These are phyloP conservation scores for Rhysida immarginata DNA, from an alignment of 1,140 invertebrate species.

Conservation along the genomic window DNA sequence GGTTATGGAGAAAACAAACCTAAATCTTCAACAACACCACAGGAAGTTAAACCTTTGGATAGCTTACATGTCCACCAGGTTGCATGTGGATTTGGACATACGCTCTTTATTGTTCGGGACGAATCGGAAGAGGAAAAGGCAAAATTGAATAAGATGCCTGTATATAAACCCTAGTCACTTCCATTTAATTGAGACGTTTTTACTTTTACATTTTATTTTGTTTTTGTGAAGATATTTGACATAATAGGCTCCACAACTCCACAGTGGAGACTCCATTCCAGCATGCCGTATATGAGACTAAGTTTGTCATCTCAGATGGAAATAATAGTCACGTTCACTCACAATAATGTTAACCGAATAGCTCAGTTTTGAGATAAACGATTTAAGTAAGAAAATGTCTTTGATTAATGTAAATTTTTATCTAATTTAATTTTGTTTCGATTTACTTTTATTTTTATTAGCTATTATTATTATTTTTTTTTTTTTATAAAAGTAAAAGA, in stretches of 20 bases:
- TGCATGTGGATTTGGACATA: slow-evolving; percentile 68
- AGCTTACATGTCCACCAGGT: slow-evolving; percentile 63
- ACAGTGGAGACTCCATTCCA: background rate
- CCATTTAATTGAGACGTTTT: too few species aligned
- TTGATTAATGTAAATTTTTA: too few species aligned
- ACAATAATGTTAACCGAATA: too few species aligned
- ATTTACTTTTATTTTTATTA: too few species aligned
- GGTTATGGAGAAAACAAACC: slow-evolving; percentile 67
- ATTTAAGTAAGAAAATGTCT: too few species aligned
- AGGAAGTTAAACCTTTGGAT: slow-evolving; percentile 69
- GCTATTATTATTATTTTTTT: too few species aligned
- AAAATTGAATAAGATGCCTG: slow-evolving; percentile 43
- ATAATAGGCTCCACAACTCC: background rate
- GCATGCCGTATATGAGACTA: too few species aligned
- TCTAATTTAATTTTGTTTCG: too few species aligned
- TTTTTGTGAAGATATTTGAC: background rate
- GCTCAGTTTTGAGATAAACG: too few species aligned
- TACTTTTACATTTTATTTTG: background rate
- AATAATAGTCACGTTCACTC: background rate
- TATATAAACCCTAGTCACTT: slow-evolving; percentile 34
- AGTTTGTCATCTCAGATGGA: background rate
- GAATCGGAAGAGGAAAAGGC: slow-evolving; percentile 46
- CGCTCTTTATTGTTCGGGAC: slow-evolving; percentile 50
- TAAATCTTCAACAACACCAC: slow-evolving; percentile 72
- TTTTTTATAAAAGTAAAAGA: too few species aligned